Evolutionary conservation across 2,888 invertebrate genomes (phyloP).

Genomic region (Acleris sparsana): DNA sequence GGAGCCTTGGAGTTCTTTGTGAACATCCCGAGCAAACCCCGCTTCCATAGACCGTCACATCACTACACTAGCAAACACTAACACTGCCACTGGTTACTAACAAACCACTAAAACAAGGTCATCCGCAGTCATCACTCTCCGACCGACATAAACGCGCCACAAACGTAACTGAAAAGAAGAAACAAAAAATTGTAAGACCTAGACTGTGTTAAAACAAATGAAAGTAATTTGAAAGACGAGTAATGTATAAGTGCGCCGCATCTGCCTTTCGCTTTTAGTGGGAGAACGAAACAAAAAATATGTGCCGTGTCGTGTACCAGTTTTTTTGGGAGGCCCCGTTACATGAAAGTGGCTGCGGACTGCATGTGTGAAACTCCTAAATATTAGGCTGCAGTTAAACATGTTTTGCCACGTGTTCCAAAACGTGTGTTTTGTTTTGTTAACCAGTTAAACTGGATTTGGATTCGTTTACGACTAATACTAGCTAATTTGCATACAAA

Average conservation of each 20-base stretch:
- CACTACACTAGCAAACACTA: slow-evolving; percentile 61
- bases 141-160: slow-evolving; percentile 66
- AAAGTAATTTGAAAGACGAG: slow-evolving; percentile 47
- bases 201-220: slow-evolving; percentile 45
- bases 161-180: slow-evolving; percentile 80
- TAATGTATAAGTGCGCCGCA: slow-evolving; percentile 51
- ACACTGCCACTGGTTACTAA: slow-evolving; percentile 63
- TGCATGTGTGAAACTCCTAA: not conserved
- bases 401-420: slow-evolving; percentile 1
- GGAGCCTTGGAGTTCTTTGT: slow-evolving; percentile 79
- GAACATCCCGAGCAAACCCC: slow-evolving; percentile 78
- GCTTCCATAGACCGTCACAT: slow-evolving; percentile 80
- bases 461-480: slow-evolving; percentile 5
- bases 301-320: slow-evolving; percentile 40
- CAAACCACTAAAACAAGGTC: slow-evolving; percentile 69
- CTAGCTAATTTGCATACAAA: slow-evolving; percentile 23
- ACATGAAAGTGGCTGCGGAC: slow-evolving; percentile 52
- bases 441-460: slow-evolving; percentile 19
- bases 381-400: not conserved
- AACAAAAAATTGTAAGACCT: slow-evolving; percentile 68
- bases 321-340: slow-evolving; percentile 52
- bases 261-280: slow-evolving; percentile 50
- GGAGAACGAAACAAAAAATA: slow-evolving; percentile 52
- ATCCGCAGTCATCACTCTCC: slow-evolving; percentile 75
- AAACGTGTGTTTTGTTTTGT: slow-evolving; percentile 20